These are phyloP conservation scores for Pogonophryne albipinna DNA, from an alignment of 2,797 vertebrate genomes.

Conservation along the genomic window DNA sequence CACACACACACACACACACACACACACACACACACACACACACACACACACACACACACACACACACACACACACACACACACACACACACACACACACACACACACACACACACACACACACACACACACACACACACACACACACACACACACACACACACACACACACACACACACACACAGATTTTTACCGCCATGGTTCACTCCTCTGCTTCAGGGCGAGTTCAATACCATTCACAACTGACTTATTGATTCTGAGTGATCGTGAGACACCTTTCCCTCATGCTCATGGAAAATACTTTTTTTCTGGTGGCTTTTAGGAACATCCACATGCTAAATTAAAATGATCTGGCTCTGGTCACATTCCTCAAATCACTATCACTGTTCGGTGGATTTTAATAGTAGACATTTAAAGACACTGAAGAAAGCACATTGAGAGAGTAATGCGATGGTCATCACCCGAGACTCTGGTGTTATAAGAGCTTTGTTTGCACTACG, in stretches of 20 bases:
- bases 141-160: too few relatives aligned
- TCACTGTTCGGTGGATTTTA: neutral
- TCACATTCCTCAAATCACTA: neutral
- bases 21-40: too few relatives aligned
- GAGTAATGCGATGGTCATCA: neutral
- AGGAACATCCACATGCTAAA: neutral
- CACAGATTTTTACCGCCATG: too few relatives aligned
- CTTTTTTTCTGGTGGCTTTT: neutral
- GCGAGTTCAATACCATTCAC: slow-evolving; percentile 57
- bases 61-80: too few relatives aligned
- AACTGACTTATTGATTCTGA: slow-evolving; percentile 56
- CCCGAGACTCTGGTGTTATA: neutral
- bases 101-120: too few relatives aligned
- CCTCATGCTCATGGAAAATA: slow-evolving; percentile 16
- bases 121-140: too few relatives aligned
- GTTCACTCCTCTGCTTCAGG: slow-evolving; percentile 58
- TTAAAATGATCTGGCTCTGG: neutral
- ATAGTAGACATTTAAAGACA: neutral
- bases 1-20: too few relatives aligned
- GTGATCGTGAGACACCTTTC: slow-evolving; percentile 32
- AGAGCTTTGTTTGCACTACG: neutral
- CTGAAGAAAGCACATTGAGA: neutral
- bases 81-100: too few relatives aligned
- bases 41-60: too few relatives aligned
- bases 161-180: too few relatives aligned